Percentiles rank a stretch among this genome's conserved stretches.
Evolutionary conservation across 2,113 vertebrate genomes (phyloP).

Genomic region (Equus przewalskii): DNA sequence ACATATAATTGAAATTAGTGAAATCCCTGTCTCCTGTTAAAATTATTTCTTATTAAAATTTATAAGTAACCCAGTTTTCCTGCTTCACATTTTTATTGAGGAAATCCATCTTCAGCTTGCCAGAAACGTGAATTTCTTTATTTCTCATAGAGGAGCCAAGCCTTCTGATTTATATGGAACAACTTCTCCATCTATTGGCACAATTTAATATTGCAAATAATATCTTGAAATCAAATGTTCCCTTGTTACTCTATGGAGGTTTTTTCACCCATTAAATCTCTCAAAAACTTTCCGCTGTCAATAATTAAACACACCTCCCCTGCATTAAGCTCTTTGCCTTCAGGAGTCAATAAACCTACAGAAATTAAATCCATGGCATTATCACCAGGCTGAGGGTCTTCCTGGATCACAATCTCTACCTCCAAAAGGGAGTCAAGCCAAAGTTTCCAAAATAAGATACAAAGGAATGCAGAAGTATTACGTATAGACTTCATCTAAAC

Average conservation of each 20-base stretch:
- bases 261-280: not conserved
- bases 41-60: slow-evolving; percentile 79
- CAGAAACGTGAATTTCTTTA: slow-evolving; percentile 49
- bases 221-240: slow-evolving; percentile 36
- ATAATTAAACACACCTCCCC: slow-evolving; percentile 70
- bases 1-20: slow-evolving; percentile 63
- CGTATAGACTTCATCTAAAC: not conserved
- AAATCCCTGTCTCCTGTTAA: slow-evolving; percentile 64
- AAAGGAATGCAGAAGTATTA: not conserved
- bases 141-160: not conserved
- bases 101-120: slow-evolving; percentile 77
- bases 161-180: slow-evolving; percentile 66
- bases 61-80: slow-evolving; percentile 81
- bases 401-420: slow-evolving; percentile 3
- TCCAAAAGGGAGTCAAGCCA: slow-evolving; percentile 18
- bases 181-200: slow-evolving; percentile 86
- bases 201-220: slow-evolving; percentile 67
- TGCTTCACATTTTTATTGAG: slow-evolving; percentile 74
- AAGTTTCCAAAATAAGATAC: slow-evolving; percentile 31
- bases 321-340: slow-evolving; percentile 27
- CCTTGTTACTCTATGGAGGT: slow-evolving; percentile 30
- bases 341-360: slow-evolving; percentile 57
- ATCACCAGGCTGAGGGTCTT: not conserved
- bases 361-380: slow-evolving; percentile 68
- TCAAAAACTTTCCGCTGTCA: slow-evolving; percentile 39